Evolutionary conservation across 2,797 vertebrate species (phyloP).

Genomic region (Poeciliopsis infans): DNA sequence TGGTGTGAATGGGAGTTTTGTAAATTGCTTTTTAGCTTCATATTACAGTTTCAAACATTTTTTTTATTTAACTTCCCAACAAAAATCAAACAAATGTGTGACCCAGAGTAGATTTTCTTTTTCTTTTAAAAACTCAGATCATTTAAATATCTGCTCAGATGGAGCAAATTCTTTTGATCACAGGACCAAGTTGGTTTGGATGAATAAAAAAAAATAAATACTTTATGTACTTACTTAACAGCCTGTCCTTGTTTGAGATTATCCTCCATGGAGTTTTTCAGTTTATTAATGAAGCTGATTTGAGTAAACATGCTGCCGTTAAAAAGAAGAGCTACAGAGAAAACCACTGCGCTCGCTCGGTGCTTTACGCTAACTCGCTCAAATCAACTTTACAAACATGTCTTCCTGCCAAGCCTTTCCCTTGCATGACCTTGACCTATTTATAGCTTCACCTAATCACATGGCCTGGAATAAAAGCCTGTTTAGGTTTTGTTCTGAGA

Average conservation of each 20-base stretch:
- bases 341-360: neutral
- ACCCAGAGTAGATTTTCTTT: neutral
- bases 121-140: neutral
- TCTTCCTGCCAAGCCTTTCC: neutral
- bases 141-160: neutral
- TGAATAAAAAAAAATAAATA: too few species aligned
- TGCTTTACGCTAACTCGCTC: neutral
- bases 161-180: neutral
- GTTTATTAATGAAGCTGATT: too few species aligned
- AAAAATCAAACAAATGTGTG: neutral
- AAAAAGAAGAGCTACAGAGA: neutral
- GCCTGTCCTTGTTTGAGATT: too few species aligned
- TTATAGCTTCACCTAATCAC: neutral
- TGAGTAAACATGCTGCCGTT: neutral
- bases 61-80: neutral
- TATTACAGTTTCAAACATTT: neutral
- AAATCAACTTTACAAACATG: neutral
- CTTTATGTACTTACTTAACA: too few species aligned
- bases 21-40: slow-evolving; percentile 2
- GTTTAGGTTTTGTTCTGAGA: neutral
- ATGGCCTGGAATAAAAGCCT: neutral
- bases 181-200: neutral
- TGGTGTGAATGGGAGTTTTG: neutral
- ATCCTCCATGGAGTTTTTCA: too few species aligned
- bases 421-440: neutral